These are phyloP conservation scores for Cirrhinus mrigala DNA, from an alignment of 2,797 vertebrate genomes.

Conservation along the genomic window DNA sequence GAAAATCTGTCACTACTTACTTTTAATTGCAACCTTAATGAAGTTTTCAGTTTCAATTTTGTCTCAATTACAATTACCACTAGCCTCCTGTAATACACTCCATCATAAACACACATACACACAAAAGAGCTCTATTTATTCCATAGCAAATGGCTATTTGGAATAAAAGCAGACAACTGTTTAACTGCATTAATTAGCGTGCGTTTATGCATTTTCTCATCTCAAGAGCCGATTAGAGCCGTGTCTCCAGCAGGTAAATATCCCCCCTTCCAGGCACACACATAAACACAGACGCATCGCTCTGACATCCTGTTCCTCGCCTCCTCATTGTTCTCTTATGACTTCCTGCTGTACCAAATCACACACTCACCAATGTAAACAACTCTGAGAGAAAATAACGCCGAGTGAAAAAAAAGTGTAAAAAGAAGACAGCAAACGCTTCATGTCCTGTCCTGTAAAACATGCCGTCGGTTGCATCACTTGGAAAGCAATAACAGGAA, in stretches of 20 bases:
- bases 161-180: slow-evolving; percentile 17
- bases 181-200: slow-evolving; percentile 26
- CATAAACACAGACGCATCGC: slow-evolving; percentile 32
- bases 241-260: slow-evolving; percentile 43
- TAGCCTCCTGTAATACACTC: background rate
- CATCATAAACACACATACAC: background rate
- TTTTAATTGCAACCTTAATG: background rate
- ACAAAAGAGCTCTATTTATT: background rate
- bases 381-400: slow-evolving; percentile 38
- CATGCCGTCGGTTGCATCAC: background rate
- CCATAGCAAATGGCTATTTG: slow-evolving; percentile 15
- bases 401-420: background rate
- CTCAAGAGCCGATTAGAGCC: slow-evolving; percentile 37
- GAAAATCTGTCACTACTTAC: background rate
- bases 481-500: background rate
- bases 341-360: slow-evolving; percentile 62
- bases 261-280: slow-evolving; percentile 26
- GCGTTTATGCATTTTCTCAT: slow-evolving; percentile 18
- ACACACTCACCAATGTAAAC: slow-evolving; percentile 55
- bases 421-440: slow-evolving; percentile 3
- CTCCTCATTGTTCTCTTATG: slow-evolving; percentile 66
- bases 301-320: slow-evolving; percentile 60
- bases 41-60: slow-evolving; percentile 4
- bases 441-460: slow-evolving; percentile 23
- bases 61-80: background rate